These are phyloP conservation scores for Conistra vaccinii DNA, from an alignment of 2,888 invertebrate genomes.

Conservation along the genomic window DNA sequence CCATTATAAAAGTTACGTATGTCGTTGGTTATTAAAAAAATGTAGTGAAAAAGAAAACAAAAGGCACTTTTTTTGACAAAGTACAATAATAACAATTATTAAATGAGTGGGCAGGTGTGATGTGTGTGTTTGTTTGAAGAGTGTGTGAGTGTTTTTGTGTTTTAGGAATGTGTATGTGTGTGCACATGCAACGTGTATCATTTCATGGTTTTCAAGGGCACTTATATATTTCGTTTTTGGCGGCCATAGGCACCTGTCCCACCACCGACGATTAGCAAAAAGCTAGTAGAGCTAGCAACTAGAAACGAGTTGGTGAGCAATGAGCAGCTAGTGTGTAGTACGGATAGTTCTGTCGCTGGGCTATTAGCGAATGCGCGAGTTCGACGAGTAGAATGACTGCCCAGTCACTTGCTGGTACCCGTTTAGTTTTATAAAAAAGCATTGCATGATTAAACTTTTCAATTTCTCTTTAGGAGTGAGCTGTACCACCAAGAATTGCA, in stretches of 20 bases:
- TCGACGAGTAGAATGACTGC: neutral
- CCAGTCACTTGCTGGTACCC: neutral
- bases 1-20: no score
- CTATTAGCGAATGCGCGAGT: neutral
- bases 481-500: constrained; percentile 48
- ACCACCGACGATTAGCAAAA: neutral
- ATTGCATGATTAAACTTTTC: no score
- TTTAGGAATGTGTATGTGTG: no score
- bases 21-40: no score
- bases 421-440: no score
- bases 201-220: neutral
- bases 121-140: no score
- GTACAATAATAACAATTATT: no score
- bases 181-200: neutral
- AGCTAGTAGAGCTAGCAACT: neutral
- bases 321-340: neutral
- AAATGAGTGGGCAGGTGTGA: no score
- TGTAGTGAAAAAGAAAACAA: no score
- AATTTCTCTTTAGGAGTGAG: no score
- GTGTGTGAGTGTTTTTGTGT: no score
- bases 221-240: neutral
- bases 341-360: neutral
- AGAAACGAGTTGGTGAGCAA: neutral
- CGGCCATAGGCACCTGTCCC: neutral
- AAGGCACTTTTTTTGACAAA: no score